These are phyloP conservation scores for Pantherophis guttatus DNA, from an alignment of 2,113 vertebrate genomes.

Conservation along the genomic window DNA sequence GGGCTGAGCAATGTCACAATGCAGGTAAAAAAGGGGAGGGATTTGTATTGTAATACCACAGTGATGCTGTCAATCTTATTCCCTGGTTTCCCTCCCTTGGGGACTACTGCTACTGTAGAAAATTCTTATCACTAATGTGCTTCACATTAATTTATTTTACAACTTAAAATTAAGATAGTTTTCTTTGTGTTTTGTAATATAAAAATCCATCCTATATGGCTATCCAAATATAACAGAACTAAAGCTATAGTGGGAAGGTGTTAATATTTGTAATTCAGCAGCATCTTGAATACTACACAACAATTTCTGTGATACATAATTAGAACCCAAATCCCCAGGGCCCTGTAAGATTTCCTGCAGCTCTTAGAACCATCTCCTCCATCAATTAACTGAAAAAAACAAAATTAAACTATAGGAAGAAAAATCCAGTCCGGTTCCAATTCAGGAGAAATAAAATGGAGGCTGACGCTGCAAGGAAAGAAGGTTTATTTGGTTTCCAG, in stretches of 20 bases:
- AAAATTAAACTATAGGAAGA: not conserved
- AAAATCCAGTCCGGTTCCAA: no score
- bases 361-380: not conserved
- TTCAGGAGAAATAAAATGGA: no score
- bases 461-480: no score
- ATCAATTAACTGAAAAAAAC: not conserved
- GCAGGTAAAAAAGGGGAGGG: not conserved
- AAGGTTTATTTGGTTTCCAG: no score
- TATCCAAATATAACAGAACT: not conserved
- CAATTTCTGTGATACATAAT: not conserved
- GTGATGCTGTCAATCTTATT: not conserved
- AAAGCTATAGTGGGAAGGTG: not conserved
- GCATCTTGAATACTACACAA: not conserved
- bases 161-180: not conserved
- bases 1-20: not conserved
- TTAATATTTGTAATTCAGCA: not conserved
- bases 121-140: not conserved
- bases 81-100: not conserved
- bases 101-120: not conserved
- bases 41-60: not conserved
- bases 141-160: not conserved
- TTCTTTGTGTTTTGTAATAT: not conserved
- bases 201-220: not conserved
- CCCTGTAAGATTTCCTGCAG: not conserved
- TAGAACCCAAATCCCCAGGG: not conserved